Conservation (phyloP, 2,888 invertebrate species). For the Spialia ferax region DNA sequence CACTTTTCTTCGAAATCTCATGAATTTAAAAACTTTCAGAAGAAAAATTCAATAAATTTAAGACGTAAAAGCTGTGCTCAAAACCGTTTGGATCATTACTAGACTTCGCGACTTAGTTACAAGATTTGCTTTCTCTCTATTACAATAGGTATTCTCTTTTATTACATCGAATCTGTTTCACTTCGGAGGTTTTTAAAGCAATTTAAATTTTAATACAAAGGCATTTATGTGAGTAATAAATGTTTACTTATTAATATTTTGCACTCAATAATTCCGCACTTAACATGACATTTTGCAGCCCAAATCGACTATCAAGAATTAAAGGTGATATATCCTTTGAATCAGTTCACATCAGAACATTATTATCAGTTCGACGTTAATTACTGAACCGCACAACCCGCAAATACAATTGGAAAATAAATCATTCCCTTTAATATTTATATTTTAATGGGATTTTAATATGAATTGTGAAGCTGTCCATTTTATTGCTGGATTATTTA, state of each 20-base stretch:
- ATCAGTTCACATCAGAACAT: constrained; percentile 1
- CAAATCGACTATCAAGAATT: neutral
- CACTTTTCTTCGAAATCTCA: no score
- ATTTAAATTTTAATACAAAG: no score
- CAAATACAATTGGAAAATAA: constrained; percentile 20
- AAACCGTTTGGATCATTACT: no score
- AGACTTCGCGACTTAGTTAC: no score
- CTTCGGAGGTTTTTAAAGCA: no score
- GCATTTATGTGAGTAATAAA: no score
- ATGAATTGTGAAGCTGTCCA: constrained; percentile 8
- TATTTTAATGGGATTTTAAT: constrained; percentile 21
- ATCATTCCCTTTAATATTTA: constrained; percentile 15
- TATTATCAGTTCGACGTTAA: constrained; percentile 14
- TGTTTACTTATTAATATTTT: neutral
- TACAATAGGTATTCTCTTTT: no score
- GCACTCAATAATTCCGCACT: neutral
- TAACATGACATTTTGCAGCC: neutral
- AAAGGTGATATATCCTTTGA: neutral
- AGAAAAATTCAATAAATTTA: no score
- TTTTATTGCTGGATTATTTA: neutral
- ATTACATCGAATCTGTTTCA: no score
- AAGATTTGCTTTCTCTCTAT: no score
- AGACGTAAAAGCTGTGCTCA: no score
- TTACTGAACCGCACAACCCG: constrained; percentile 1
- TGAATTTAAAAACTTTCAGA: no score